A percentile compares a stretch with the other conserved stretches of the same genome.
Conservation (phyloP, 2,797 vertebrate genomes). For the Enteromius thamalakanensis region DNA sequence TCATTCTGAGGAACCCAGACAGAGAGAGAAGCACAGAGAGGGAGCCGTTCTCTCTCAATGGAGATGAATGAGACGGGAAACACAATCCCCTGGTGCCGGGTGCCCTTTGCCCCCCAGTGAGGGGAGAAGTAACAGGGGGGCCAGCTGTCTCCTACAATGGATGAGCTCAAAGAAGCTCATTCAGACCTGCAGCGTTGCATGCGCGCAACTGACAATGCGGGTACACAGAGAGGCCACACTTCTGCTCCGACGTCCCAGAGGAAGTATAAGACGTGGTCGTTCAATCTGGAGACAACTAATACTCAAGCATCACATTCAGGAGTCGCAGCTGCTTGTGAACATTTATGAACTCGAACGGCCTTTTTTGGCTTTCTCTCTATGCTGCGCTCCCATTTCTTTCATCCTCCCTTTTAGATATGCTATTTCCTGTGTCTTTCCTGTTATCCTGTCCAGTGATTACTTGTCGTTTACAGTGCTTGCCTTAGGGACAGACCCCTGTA, state of each 20-base stretch:
- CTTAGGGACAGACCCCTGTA: constrained; percentile 36
- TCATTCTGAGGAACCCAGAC: constrained; percentile 52
- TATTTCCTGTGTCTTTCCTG: constrained; percentile 57
- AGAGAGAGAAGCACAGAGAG: constrained; percentile 57
- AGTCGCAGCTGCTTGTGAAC: constrained; percentile 22
- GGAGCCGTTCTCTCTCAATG: constrained; percentile 65
- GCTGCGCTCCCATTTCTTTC: constrained; percentile 31
- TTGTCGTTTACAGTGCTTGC: constrained; percentile 31
- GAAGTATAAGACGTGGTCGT: constrained; percentile 45
- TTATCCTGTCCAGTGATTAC: constrained; percentile 56
- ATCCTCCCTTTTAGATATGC: constrained; percentile 32
- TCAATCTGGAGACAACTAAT: constrained; percentile 43
- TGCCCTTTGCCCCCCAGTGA: constrained; percentile 74
- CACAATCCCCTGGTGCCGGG: constrained; percentile 77
- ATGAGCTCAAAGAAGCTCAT: constrained; percentile 74
- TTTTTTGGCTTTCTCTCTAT: constrained; percentile 34
- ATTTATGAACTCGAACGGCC: constrained; percentile 1
- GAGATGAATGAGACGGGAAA: constrained; percentile 71
- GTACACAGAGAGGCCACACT: constrained; percentile 56
- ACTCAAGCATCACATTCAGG: constrained; percentile 46
- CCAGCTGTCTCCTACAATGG: constrained; percentile 83
- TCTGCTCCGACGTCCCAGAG: constrained; percentile 32
- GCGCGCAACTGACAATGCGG: constrained; percentile 71
- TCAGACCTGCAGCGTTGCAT: constrained; percentile 69
- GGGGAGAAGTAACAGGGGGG: constrained; percentile 76